These are phyloP conservation scores for Aradus depressus DNA, from an alignment of 2,888 invertebrate species.

Conservation along the genomic window DNA sequence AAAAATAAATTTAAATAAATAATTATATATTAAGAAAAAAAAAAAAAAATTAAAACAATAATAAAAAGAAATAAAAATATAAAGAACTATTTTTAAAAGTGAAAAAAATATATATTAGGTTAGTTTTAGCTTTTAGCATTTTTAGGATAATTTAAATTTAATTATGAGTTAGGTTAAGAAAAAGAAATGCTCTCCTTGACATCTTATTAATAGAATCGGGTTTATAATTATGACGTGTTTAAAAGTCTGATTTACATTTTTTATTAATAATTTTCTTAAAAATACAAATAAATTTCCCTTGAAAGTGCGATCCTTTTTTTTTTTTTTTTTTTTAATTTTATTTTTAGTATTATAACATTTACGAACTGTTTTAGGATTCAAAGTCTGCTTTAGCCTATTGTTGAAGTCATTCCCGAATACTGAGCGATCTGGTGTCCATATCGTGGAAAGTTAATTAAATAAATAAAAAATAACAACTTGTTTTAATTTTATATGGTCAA, in stretches of 20 bases:
- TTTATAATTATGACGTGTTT: constrained; percentile 17
- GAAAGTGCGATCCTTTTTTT: too few relatives aligned
- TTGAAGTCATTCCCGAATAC: too few relatives aligned
- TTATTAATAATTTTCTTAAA: constrained; percentile 5
- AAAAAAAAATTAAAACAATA: constrained; percentile 14
- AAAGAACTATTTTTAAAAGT: constrained; percentile 20
- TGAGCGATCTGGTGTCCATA: too few relatives aligned
- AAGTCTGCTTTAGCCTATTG: too few relatives aligned
- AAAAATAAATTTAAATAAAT: not conserved
- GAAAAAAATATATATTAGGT: constrained; percentile 10
- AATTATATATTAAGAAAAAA: constrained; percentile 5
- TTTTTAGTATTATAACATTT: too few relatives aligned
- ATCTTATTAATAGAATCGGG: constrained; percentile 12
- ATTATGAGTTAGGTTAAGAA: constrained; percentile 11
- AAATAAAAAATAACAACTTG: too few relatives aligned
- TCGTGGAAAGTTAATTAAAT: too few relatives aligned
- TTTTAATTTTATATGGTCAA: too few relatives aligned
- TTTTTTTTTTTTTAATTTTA: too few relatives aligned
- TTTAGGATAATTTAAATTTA: constrained; percentile 15
- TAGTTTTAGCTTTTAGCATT: constrained; percentile 11
- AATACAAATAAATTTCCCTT: not conserved
- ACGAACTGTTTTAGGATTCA: too few relatives aligned
- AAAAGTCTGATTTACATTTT: constrained; percentile 22
- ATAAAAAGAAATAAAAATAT: constrained; percentile 1
- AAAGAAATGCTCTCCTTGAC: constrained; percentile 15